Percentiles rank a stretch among this genome's conserved stretches.
Evolutionary conservation across 2,888 invertebrate species (phyloP).

Genomic region (Polydesmus complanatus): DNA sequence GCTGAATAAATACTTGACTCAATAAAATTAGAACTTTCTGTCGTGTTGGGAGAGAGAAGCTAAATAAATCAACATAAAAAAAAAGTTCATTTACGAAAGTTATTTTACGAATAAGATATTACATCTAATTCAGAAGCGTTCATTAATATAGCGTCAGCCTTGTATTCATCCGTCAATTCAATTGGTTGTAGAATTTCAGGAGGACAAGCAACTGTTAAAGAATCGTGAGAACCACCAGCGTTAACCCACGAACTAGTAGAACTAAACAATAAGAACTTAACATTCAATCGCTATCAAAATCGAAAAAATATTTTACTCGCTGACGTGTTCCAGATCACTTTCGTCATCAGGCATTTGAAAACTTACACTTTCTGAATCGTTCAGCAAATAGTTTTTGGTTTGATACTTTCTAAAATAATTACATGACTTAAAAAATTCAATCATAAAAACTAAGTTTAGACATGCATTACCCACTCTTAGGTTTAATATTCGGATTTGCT

Average conservation of each 20-base stretch:
- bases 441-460: background rate
- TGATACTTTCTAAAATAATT: background rate
- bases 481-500: constrained; percentile 32
- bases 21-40: too few relatives aligned
- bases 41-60: too few relatives aligned
- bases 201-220: background rate
- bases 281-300: background rate
- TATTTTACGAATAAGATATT: too few relatives aligned
- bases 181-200: background rate
- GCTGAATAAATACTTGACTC: too few relatives aligned
- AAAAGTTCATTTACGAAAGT: too few relatives aligned
- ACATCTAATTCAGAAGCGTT: background rate
- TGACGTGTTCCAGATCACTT: background rate
- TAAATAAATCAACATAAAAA: too few relatives aligned
- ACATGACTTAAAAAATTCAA: background rate
- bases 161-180: background rate
- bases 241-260: constrained; percentile 3
- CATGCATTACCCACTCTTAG: background rate
- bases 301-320: background rate
- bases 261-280: background rate
- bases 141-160: background rate
- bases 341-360: background rate
- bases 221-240: background rate
- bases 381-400: background rate
- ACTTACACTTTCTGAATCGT: background rate